Percentiles rank a stretch among this genome's conserved stretches.
Evolutionary conservation across 2,888 invertebrate species (phyloP).

Genomic region (Dolomedes plantarius): DNA sequence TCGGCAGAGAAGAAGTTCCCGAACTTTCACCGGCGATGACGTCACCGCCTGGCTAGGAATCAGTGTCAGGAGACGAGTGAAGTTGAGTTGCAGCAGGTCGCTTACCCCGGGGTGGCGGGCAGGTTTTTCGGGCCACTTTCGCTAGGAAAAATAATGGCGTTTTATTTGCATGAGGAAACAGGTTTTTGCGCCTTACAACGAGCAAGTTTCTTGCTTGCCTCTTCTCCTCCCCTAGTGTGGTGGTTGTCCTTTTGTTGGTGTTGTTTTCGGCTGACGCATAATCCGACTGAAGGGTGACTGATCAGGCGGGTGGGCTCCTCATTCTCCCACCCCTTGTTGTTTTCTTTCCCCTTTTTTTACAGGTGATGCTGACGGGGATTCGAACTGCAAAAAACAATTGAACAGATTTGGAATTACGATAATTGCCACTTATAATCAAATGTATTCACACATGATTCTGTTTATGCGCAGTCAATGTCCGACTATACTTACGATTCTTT

Average conservation of each 20-base stretch:
- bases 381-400: conserved; percentile 1
- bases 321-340: neutral
- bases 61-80: conserved; percentile 18
- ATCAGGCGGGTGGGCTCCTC: neutral
- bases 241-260: neutral
- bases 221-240: neutral
- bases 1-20: neutral
- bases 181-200: conserved; percentile 2
- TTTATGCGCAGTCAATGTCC: too few species aligned
- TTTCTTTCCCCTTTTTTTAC: neutral
- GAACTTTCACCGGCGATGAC: neutral
- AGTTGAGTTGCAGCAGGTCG: conserved; percentile 18
- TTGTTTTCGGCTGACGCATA: conserved; percentile 12
- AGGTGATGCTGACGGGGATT: neutral
- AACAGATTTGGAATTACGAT: conserved; percentile 7
- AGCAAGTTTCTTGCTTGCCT: conserved; percentile 1
- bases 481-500: too few species aligned
- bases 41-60: neutral
- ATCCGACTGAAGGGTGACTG: conserved; percentile 9
- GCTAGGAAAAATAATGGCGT: conserved; percentile 9
- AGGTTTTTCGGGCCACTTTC: conserved; percentile 16
- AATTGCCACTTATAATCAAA: conserved; percentile 4
- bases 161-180: conserved; percentile 14
- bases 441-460: neutral
- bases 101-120: conserved; percentile 15